Evolutionary conservation across 2,888 invertebrate genomes (phyloP).

Genomic region (Falcaria lacertinaria): DNA sequence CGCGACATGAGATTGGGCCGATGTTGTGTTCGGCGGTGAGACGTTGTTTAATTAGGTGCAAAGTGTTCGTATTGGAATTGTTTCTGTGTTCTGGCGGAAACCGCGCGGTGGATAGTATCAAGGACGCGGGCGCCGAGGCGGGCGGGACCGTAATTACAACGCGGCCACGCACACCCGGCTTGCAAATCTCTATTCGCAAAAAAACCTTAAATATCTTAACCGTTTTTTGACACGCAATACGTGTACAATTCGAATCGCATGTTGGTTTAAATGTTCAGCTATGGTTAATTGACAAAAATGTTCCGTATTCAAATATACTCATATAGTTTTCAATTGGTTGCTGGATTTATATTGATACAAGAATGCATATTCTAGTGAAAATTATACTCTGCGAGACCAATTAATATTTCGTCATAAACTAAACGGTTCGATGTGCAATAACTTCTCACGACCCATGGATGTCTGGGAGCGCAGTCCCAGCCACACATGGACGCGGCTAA

Average conservation of each 20-base stretch:
- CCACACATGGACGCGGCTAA: conserved; percentile 13
- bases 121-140: conserved; percentile 27
- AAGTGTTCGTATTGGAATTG: conserved; percentile 47
- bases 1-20: conserved; percentile 29
- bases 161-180: conserved; percentile 49
- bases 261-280: conserved; percentile 58
- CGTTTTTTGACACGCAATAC: conserved; percentile 69
- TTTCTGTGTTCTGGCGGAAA: conserved; percentile 40
- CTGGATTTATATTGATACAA: conserved; percentile 34
- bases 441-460: conserved; percentile 14
- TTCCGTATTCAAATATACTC: conserved; percentile 26
- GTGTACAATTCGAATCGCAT: conserved; percentile 56
- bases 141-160: conserved; percentile 62
- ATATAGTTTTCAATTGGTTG: conserved; percentile 38
- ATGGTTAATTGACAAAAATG: conserved; percentile 49
- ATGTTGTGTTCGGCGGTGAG: conserved; percentile 28
- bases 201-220: conserved; percentile 62
- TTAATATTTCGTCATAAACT: conserved; percentile 8
- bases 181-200: conserved; percentile 59
- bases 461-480: conserved; percentile 13
- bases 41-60: conserved; percentile 60
- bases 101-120: conserved; percentile 54
- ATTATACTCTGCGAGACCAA: conserved; percentile 21
- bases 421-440: conserved; percentile 10
- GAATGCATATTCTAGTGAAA: conserved; percentile 20